Base-by-base conservation (phyloP, 2,888 invertebrate genomes). In the Pinctada fucata region DNA sequence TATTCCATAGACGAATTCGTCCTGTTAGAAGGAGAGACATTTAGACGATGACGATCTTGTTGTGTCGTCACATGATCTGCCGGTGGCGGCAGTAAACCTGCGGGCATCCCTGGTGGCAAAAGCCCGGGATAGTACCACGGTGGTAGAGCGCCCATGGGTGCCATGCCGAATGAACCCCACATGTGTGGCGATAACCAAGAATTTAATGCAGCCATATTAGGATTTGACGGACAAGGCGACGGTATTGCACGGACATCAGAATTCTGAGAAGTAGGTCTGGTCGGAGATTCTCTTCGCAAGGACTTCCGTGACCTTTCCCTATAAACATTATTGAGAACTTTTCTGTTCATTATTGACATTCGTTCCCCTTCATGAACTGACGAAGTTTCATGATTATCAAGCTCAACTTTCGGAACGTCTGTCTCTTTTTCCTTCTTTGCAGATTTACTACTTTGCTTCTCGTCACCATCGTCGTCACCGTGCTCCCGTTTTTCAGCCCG, bases 111-210 rank as follows among this genome's bases (percentile, higher is more conserved):
- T 31, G 79, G 82, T 8, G 82, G 79, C 65, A 80, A 77, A 63
- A 79, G 70, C 65, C 82, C 80, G 5, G 76, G 79, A 49, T 77
- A 80, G 51, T 79, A 79, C 80, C 80, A 80, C 0, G 80, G 80
- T 1, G 80, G 80, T 3, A 78, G 48, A 3, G 75, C 77, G 31
- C 80, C 78, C 58, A 80, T 71, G 8, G 77, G 80, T 48, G 77
- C 75, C 71, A 80, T 80, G 4, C 77, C 80, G 67, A 80, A 80
- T 13, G 77, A 58, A 64, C 68, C 64, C 80, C 80, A 80, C 52
- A 80, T 58, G 31, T 78, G 77, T 8, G 80, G 78, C 2, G 77
- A 78, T n/a, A 80, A 51, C 16, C 73, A 13, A 49, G 69, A 72
- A 16, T 77, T 66, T 66, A 80, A 50, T 13, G 78, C 58, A 8